Percentiles rank a stretch among this genome's conserved stretches.
Evolutionary conservation across 2,797 vertebrate genomes (phyloP).

Genomic region (Melanotaenia parkinsoni): DNA sequence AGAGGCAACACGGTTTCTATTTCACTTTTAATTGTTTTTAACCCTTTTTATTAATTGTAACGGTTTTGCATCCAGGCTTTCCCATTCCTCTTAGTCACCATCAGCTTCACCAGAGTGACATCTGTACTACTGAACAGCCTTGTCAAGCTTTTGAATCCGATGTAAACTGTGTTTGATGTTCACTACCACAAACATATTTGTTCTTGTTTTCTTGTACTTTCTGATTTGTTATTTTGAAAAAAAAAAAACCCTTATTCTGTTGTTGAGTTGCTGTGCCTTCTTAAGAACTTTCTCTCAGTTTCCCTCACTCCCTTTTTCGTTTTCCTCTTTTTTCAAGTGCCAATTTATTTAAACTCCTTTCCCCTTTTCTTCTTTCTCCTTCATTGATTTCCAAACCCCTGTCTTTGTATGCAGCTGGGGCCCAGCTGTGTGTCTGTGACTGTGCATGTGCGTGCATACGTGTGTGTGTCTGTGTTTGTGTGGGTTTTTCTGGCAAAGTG

Average conservation of each 20-base stretch:
- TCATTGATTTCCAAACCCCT: constrained; percentile 90
- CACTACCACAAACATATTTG: constrained; percentile 49
- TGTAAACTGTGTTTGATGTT: constrained; percentile 25
- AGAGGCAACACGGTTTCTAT: neutral
- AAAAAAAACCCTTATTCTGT: constrained; percentile 32
- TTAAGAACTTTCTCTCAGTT: constrained; percentile 50
- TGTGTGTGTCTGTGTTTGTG: constrained; percentile 68
- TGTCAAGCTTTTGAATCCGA: constrained; percentile 39
- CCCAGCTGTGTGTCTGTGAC: constrained; percentile 87
- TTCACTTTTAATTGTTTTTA: neutral
- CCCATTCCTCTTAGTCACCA: constrained; percentile 28
- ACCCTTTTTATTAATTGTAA: constrained; percentile 25
- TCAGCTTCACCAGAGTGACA: constrained; percentile 35
- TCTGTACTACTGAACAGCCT: constrained; percentile 25
- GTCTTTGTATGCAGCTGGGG: constrained; percentile 87
- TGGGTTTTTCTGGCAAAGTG: constrained; percentile 80
- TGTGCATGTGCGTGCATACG: constrained; percentile 64
- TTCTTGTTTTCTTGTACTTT: constrained; percentile 36
- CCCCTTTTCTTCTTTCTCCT: constrained; percentile 87
- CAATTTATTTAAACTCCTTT: constrained; percentile 87
- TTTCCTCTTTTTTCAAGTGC: constrained; percentile 86
- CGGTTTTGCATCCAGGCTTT: constrained; percentile 18
- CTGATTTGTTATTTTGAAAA: constrained; percentile 64
- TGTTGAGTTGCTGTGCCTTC: constrained; percentile 67
- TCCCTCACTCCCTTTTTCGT: constrained; percentile 71